Evolutionary conservation across 2,113 vertebrate species (phyloP), one percentile per base, ranked within the genome.

Genomic region (Astur gentilis): DNA sequence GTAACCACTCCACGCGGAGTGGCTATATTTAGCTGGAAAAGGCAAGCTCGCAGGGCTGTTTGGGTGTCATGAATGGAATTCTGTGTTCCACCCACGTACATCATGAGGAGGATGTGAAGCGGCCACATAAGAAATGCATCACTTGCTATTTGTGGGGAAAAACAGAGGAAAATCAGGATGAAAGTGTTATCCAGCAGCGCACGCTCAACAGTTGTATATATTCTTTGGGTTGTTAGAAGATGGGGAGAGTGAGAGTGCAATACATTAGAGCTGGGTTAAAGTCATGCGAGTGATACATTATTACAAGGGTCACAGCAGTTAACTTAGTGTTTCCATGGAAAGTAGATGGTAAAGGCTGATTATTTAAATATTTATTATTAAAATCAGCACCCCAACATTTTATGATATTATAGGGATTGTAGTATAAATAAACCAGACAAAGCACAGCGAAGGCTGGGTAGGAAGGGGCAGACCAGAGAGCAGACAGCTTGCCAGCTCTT

Each of bases 11-110:
- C 50, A 21, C 0, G 0, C 0, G 12, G 44, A n/a, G 50, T 16
- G 44, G 50, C 61, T 94, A 67, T 90, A 57, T 92, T 90, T 93
- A 95, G 70, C 62, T 92, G 61, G 62, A 50, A 49, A 45, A 89
- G 42, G 52, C 79, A 73, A 58, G 31, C 80, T 94, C 18, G 4
- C 36, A 22, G 16, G 34, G 70, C 80, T 70, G 1, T 82, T 40
- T 71, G 78, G 44, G 86, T 79, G 83, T 73, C 15, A 8, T 57
- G 79, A 90, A 54, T 95, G 85, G 93, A 83, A 88, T 93, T 80
- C 75, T 57, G 0, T 62, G 57, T 95, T 72, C 88, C 54, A 67
- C 82, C 92, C 95, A 47, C 20, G 9, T 27, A 4, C 47, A 58
- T 78, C 65, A 10, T 71, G 47, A 93, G 83, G 71, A 57, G 82